Base-by-base conservation (phyloP, 2,113 vertebrate species). In the Rousettus leschenaultii region DNA sequence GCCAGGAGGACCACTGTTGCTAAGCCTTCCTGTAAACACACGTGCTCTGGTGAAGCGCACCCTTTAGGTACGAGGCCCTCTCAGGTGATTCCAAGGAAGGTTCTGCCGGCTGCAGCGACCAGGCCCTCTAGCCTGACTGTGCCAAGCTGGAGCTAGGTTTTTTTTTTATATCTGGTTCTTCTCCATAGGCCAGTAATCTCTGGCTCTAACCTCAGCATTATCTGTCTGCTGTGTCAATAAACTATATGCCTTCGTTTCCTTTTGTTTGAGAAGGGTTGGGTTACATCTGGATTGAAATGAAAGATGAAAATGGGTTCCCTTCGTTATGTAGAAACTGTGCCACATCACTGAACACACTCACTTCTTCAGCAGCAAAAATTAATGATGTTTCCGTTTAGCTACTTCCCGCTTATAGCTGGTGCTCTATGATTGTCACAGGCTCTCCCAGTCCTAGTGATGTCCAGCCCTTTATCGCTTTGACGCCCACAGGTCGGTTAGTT, bases 181-280 rank as follows among this genome's bases (percentile, higher is more conserved):
- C 24, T 35, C 30, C 21, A 3, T 5, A 22, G n/a, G 15, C 57
- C 73, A 70, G 80, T 2, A 26, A 30, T 70, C 28, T 83, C 78
- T 53, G 48, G 12, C 40, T 91, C 68, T 55, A 66, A 45, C 40
- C 65, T 77, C 55, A 71, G 35, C 18, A 19, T 35, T 43, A 65
- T 89, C 38, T 80, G 28, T 74, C 71, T 78, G 22, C 43, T 83
- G 2, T 59, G 13, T 48, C 73, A 95, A 75, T 85, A 71, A 94
- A 80, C 70, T 43, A 1, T 66, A 48, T 6, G 26, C 15, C 18
- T 66, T n/a, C 14, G 2, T 3, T 26, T 48, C 14, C 55, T 66
- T 90, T 83, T 55, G 38, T 45, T 83, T 86, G 65, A 94, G 35
- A 68, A 73, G 33, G 19, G 30, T 68, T 10, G 33, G 19, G 30